Evolutionary conservation across 2,113 vertebrate genomes (phyloP).

Genomic region (Canis aureus): DNA sequence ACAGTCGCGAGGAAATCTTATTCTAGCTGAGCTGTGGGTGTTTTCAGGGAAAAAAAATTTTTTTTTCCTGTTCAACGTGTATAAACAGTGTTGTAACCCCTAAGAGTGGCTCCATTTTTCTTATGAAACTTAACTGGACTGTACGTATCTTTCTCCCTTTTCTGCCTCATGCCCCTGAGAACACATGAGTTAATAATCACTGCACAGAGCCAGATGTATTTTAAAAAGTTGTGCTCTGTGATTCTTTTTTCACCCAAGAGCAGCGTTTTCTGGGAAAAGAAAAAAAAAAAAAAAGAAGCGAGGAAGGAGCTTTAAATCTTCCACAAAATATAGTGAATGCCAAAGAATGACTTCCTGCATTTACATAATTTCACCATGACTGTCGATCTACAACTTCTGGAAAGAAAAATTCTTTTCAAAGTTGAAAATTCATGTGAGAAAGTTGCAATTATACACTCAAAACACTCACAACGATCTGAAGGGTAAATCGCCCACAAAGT

Average conservation of each 20-base stretch:
- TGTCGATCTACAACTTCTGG: neutral
- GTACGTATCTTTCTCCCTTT: neutral
- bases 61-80: neutral
- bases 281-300: neutral
- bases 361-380: neutral
- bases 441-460: neutral
- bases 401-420: neutral
- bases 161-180: neutral
- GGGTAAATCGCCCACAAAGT: neutral
- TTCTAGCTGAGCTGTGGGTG: neutral
- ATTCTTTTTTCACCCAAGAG: conserved; percentile 4
- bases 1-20: neutral
- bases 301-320: conserved; percentile 7
- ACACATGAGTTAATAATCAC: conserved; percentile 15
- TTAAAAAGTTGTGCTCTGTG: neutral
- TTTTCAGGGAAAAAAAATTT: neutral
- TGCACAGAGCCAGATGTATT: neutral
- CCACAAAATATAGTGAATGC: neutral
- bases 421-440: neutral
- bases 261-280: conserved; percentile 16
- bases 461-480: neutral
- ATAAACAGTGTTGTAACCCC: neutral
- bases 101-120: conserved; percentile 38
- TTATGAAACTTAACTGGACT: conserved; percentile 9
- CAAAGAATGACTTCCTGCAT: neutral